phyloP scores from a whole-genome alignment of 2,113 vertebrate species.

The Thryonomys swinderianus region DNA sequence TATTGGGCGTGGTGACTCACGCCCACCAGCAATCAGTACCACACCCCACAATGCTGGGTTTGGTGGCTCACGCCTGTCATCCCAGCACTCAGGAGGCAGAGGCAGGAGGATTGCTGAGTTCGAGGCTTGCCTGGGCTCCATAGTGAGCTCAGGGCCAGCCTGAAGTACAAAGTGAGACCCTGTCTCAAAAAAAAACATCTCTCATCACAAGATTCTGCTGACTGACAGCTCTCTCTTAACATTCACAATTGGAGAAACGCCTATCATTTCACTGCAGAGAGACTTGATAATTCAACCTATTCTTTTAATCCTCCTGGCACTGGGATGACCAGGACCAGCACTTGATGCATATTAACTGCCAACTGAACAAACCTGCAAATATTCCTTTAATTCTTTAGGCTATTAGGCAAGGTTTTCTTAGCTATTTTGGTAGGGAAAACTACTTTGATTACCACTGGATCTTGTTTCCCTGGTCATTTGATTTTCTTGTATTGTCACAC shows the following conservation, averaged over 20 bases:
- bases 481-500: slow-evolving; percentile 41
- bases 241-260: neutral
- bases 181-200: too few relatives aligned
- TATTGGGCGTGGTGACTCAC: too few relatives aligned
- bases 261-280: neutral
- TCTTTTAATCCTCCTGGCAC: neutral
- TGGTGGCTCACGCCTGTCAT: too few relatives aligned
- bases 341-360: neutral
- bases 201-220: too few relatives aligned
- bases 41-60: too few relatives aligned
- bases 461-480: slow-evolving; percentile 31
- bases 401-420: neutral
- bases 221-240: too few relatives aligned
- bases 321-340: neutral
- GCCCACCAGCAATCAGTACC: too few relatives aligned
- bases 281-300: neutral
- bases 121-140: too few relatives aligned
- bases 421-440: neutral
- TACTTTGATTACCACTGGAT: slow-evolving; percentile 23
- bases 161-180: too few relatives aligned
- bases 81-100: too few relatives aligned
- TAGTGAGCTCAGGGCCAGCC: too few relatives aligned
- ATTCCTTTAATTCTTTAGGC: neutral
- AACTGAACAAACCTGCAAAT: neutral
- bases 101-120: too few relatives aligned